These are phyloP conservation scores for Anableps anableps DNA, from an alignment of 2,797 vertebrate species.

Conservation along the genomic window DNA sequence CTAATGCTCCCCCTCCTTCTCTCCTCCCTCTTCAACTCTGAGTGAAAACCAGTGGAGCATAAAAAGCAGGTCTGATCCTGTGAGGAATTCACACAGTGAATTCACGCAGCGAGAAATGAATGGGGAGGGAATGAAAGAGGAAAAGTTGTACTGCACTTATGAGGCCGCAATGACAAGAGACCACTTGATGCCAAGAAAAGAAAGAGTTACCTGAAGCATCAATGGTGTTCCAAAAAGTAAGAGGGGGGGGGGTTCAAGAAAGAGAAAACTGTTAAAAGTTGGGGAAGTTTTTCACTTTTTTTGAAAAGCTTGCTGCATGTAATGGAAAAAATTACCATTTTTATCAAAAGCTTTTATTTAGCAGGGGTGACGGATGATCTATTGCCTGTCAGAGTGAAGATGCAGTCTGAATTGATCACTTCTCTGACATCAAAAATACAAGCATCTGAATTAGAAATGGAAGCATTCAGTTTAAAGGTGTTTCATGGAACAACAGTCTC, in stretches of 20 bases:
- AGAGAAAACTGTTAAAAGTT: conserved; percentile 34
- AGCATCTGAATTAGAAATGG: conserved; percentile 62
- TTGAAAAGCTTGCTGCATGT: conserved; percentile 23
- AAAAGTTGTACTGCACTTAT: conserved; percentile 45
- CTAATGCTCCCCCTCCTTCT: conserved; percentile 5
- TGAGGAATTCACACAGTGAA: conserved; percentile 78
- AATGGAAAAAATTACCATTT: conserved; percentile 41
- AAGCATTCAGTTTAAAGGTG: conserved; percentile 52
- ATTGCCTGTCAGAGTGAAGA: conserved; percentile 50
- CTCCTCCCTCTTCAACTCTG: conserved; percentile 35
- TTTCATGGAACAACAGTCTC: conserved; percentile 43
- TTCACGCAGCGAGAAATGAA: conserved; percentile 24
- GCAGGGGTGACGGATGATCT: conserved; percentile 51
- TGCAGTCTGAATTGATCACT: conserved; percentile 46
- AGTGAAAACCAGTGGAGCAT: conserved; percentile 75
- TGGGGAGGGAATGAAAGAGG: conserved; percentile 28
- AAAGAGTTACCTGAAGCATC: conserved; percentile 24
- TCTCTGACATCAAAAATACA: conserved; percentile 40
- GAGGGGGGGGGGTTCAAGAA: conserved; percentile 6
- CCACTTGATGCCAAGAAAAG: conserved; percentile 20
- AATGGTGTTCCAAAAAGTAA: conserved; percentile 29
- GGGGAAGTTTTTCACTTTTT: conserved; percentile 32
- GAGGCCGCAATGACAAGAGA: conserved; percentile 52
- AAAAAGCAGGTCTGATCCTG: conserved; percentile 86
- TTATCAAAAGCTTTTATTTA: conserved; percentile 39